phyloP scores from a whole-genome alignment of 1,140 invertebrate species.

The Hypothenemus hampei region DNA sequence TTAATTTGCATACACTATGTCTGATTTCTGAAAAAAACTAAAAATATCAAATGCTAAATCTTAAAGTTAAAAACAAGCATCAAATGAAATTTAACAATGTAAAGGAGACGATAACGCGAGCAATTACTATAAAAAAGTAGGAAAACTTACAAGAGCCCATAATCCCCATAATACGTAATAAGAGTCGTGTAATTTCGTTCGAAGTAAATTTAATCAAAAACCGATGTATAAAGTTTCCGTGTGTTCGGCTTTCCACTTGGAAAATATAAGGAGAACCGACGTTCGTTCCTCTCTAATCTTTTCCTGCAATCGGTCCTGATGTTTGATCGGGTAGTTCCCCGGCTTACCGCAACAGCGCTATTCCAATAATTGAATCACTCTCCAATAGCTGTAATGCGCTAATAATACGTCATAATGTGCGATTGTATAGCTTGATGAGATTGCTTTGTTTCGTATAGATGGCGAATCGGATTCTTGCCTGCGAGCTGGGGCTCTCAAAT shows the following conservation, averaged over 20 bases:
- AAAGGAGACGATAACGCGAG: too few relatives aligned
- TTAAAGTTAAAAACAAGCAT: too few relatives aligned
- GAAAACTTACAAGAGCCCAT: too few relatives aligned
- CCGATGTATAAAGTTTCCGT: conserved; percentile 14
- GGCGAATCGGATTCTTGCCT: conserved; percentile 30
- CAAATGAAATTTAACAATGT: too few relatives aligned
- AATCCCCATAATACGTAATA: too few relatives aligned
- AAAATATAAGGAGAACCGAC: conserved; percentile 14
- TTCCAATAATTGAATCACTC: conserved; percentile 49
- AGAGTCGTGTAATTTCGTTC: conserved; percentile 2
- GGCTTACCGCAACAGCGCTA: conserved; percentile 44
- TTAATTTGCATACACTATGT: too few relatives aligned
- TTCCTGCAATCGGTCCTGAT: conserved; percentile 35
- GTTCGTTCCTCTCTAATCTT: conserved; percentile 32
- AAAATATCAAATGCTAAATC: too few relatives aligned
- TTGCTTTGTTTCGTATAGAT: conserved; percentile 46
- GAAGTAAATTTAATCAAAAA: conserved; percentile 21
- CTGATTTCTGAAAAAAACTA: too few relatives aligned
- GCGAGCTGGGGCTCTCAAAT: conserved; percentile 38
- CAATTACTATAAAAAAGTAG: too few relatives aligned
- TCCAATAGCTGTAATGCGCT: conserved; percentile 47
- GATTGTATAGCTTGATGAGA: conserved; percentile 48
- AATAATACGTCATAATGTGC: conserved; percentile 46
- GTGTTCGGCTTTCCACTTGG: conserved; percentile 15
- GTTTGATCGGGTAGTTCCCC: conserved; percentile 43